phyloP scores from a whole-genome alignment of 1,140 invertebrate species.

The Ips nitidus region DNA sequence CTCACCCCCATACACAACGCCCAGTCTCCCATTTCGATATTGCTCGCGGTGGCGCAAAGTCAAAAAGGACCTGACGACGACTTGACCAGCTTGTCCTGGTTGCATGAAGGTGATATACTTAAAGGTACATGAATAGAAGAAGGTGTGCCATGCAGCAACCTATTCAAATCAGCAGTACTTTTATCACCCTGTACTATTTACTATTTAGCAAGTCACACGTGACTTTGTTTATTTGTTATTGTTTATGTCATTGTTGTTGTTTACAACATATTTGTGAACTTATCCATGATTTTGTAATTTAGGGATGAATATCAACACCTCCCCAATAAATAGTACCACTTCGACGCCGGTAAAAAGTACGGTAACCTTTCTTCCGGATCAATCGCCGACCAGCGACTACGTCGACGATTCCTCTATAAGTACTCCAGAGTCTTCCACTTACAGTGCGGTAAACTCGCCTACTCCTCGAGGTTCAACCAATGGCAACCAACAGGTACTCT shows the following conservation, averaged over 20 bases:
- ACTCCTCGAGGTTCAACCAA: conserved; percentile 8
- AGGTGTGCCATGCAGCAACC: too few species aligned
- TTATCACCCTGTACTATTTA: too few species aligned
- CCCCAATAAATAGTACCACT: conserved; percentile 47
- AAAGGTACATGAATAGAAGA: conserved; percentile 60
- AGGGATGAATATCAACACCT: conserved; percentile 51
- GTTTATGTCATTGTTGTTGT: too few species aligned
- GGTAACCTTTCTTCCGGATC: conserved; percentile 40
- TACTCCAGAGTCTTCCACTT: conserved; percentile 47
- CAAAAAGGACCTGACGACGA: conserved; percentile 57
- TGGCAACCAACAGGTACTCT: neutral
- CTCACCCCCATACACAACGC: conserved; percentile 47
- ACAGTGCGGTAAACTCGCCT: conserved; percentile 48
- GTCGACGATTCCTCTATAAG: conserved; percentile 53
- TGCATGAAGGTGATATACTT: conserved; percentile 87
- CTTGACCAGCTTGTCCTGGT: conserved; percentile 84
- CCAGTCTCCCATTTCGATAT: conserved; percentile 49
- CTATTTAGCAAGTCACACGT: too few species aligned
- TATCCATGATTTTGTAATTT: too few species aligned
- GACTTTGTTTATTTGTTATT: too few species aligned
- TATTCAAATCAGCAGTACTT: neutral
- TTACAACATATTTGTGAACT: too few species aligned
- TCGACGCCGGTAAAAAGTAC: conserved; percentile 47
- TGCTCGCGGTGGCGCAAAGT: conserved; percentile 49
- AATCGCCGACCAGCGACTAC: conserved; percentile 53